These are phyloP conservation scores for Recurvirostra avosetta DNA, from an alignment of 2,113 vertebrate genomes.

Conservation along the genomic window DNA sequence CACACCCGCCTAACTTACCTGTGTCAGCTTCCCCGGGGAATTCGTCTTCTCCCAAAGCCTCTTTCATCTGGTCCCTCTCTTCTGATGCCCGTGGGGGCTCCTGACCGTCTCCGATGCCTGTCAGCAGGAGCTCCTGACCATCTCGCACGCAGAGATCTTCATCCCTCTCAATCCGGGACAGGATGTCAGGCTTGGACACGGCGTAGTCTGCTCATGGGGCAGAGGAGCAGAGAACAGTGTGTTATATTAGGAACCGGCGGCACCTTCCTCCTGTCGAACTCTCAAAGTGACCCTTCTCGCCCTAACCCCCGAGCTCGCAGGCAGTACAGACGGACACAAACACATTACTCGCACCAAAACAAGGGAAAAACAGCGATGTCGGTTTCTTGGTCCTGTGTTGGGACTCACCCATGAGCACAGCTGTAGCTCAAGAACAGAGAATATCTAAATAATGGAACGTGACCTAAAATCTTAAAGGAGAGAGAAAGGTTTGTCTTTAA, in stretches of 20 bases:
- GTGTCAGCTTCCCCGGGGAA: background rate
- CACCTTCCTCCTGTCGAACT: no score
- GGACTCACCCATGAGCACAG: background rate
- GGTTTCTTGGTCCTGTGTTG: fast-evolving
- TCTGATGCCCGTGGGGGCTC: background rate
- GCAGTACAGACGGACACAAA: background rate
- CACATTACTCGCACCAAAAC: background rate
- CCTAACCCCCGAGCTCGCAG: fast-evolving
- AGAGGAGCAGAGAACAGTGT: background rate
- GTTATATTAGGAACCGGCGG: background rate
- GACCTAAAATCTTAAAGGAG: background rate
- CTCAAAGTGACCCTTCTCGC: background rate
- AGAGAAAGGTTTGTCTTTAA: background rate
- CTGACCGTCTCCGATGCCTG: fast-evolving
- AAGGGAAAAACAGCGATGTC: background rate
- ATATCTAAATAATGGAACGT: background rate
- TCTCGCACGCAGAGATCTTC: slow-evolving; percentile 36
- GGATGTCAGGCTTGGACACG: slow-evolving; percentile 72
- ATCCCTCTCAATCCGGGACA: slow-evolving; percentile 64
- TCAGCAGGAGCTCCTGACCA: background rate
- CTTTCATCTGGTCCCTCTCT: no score
- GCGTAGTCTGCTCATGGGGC: slow-evolving; percentile 63
- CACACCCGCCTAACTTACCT: background rate
- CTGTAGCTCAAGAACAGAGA: background rate
- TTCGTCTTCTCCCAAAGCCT: background rate